phyloP scores from a whole-genome alignment of 1,140 invertebrate genomes.

The Argopecten irradians region DNA sequence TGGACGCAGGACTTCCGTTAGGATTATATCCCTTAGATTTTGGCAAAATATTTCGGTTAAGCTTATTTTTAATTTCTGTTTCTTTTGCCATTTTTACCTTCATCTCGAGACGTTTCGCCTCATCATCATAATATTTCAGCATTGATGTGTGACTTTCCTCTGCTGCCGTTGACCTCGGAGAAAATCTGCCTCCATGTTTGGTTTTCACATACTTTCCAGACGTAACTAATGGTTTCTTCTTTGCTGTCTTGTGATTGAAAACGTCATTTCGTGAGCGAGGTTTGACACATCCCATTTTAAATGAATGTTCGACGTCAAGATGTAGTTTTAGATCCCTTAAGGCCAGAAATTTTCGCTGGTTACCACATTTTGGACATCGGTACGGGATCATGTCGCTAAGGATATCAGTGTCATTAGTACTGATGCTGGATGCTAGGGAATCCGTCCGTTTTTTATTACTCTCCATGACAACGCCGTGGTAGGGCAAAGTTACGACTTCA shows the following conservation, averaged over 20 bases:
- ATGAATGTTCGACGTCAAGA: constrained; percentile 66
- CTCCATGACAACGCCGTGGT: not conserved
- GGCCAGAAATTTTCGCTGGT: constrained; percentile 58
- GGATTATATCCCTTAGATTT: not conserved
- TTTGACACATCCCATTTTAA: constrained; percentile 56
- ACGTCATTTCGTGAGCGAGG: constrained; percentile 43
- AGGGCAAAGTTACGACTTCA: too few species aligned
- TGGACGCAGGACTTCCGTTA: not conserved
- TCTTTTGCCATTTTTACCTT: constrained; percentile 59
- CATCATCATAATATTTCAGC: constrained; percentile 58
- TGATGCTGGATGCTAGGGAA: not conserved
- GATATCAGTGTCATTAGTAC: constrained; percentile 40
- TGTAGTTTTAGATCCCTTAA: constrained; percentile 63
- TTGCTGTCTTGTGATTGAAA: constrained; percentile 26
- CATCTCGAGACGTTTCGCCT: constrained; percentile 61
- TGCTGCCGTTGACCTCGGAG: not conserved
- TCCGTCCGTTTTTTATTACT: not conserved
- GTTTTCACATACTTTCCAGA: not conserved
- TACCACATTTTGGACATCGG: constrained; percentile 70
- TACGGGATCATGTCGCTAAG: constrained; percentile 65
- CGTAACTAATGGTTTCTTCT: not conserved
- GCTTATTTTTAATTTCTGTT: constrained; percentile 61
- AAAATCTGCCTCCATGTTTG: not conserved
- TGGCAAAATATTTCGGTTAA: constrained; percentile 24
- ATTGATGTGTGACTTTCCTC: constrained; percentile 47